Conservation (phyloP, 2,113 vertebrate species). For the Erythrocercus mccallii region DNA sequence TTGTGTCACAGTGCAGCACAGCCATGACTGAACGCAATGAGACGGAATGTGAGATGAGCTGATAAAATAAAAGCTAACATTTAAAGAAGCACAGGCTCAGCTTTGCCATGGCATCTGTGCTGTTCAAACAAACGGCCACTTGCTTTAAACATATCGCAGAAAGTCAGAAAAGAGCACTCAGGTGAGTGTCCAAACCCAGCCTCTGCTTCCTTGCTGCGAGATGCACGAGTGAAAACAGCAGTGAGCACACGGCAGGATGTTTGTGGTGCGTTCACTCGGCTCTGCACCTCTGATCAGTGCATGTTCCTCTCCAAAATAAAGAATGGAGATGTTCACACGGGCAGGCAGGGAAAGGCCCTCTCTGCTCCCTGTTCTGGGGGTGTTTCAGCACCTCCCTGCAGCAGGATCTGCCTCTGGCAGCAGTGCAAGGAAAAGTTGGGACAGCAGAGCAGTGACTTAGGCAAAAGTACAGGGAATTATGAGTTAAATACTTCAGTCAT, state of each 20-base stretch:
- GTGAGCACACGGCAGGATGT: fast-evolving
- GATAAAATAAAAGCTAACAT: constrained; percentile 1
- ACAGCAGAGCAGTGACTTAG: background rate
- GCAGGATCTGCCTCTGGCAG: background rate
- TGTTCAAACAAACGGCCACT: background rate
- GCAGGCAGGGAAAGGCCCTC: background rate
- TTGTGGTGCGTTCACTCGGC: background rate
- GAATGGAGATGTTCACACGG: background rate
- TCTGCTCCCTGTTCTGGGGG: background rate
- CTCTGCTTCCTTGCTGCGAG: background rate
- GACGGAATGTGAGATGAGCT: constrained; percentile 20
- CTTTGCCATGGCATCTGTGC: background rate
- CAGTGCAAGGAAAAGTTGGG: background rate
- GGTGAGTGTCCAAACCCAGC: background rate
- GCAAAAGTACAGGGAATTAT: background rate
- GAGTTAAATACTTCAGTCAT: background rate
- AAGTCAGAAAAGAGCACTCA: background rate
- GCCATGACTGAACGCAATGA: background rate
- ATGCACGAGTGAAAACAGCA: background rate
- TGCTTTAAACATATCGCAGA: background rate
- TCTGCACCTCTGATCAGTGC: background rate
- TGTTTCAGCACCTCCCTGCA: background rate
- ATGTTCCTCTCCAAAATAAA: background rate
- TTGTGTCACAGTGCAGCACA: constrained; percentile 3
- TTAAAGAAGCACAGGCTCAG: constrained; percentile 10